Evolutionary conservation across 2,113 vertebrate genomes (phyloP).

Genomic region (Cromileptes altivelis): DNA sequence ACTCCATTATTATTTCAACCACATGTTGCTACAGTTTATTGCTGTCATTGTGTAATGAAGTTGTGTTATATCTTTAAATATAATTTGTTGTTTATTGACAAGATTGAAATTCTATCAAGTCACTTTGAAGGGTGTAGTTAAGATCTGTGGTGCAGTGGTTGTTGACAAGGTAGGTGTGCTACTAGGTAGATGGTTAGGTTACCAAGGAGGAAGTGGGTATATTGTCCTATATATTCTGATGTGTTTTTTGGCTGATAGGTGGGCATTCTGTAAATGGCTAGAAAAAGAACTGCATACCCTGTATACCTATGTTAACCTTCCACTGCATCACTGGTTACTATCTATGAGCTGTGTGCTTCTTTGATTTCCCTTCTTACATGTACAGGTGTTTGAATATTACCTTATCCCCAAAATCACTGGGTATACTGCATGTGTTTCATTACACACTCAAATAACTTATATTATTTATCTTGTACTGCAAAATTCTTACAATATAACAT

Average conservation of each 20-base stretch:
- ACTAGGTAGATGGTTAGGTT: no score
- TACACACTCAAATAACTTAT: not conserved
- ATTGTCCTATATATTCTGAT: no score
- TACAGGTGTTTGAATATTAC: not conserved
- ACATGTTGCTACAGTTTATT: not conserved
- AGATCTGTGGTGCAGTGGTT: no score
- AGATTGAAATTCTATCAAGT: not conserved
- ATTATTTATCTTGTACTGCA: not conserved
- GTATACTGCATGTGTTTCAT: not conserved
- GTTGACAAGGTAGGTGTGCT: no score
- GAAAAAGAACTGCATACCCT: no score
- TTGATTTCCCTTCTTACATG: not conserved
- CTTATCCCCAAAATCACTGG: not conserved
- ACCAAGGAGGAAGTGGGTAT: no score
- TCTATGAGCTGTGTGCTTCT: not conserved
- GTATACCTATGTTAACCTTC: no score
- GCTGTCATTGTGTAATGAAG: not conserved
- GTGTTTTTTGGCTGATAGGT: no score
- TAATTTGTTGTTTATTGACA: not conserved
- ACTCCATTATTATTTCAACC: no score
- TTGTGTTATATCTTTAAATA: not conserved
- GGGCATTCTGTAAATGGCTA: no score
- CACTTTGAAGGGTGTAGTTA: no score
- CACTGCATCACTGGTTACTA: no score
- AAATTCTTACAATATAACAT: not conserved